These are phyloP conservation scores for Drosophila seclusa DNA, from an alignment of 2,888 invertebrate genomes.

Conservation along the genomic window DNA sequence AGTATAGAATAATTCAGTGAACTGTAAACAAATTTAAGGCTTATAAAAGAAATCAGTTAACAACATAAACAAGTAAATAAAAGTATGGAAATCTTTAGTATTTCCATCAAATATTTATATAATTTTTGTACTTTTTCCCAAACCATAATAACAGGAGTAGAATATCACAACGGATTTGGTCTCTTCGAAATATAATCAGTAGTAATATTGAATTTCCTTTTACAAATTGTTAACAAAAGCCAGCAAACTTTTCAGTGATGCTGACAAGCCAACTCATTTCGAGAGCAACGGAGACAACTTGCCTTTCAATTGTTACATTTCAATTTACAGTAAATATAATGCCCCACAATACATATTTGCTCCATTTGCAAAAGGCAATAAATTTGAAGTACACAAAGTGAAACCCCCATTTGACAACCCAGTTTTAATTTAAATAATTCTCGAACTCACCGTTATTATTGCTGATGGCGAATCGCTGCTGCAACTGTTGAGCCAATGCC, in stretches of 20 bases:
- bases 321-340: constrained; percentile 3
- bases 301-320: background rate
- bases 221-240: constrained; percentile 1
- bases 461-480: constrained; percentile 86
- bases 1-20: background rate
- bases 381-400: constrained; percentile 1
- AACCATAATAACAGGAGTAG: background rate
- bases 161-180: background rate
- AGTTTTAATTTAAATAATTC: constrained; percentile 1
- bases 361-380: constrained; percentile 10
- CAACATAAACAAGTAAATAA: background rate
- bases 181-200: background rate
- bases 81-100: background rate
- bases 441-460: constrained; percentile 84
- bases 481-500: constrained; percentile 87
- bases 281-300: background rate
- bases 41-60: background rate
- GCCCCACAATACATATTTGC: background rate
- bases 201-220: background rate
- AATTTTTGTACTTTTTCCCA: background rate
- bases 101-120: accelerated
- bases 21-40: background rate
- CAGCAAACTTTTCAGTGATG: background rate
- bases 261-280: constrained; percentile 5
- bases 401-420: too few relatives aligned